A percentile compares a stretch with the other conserved stretches of the same genome.
Conservation (phyloP, 2,797 vertebrate species). For the Eulemur mongoz region DNA sequence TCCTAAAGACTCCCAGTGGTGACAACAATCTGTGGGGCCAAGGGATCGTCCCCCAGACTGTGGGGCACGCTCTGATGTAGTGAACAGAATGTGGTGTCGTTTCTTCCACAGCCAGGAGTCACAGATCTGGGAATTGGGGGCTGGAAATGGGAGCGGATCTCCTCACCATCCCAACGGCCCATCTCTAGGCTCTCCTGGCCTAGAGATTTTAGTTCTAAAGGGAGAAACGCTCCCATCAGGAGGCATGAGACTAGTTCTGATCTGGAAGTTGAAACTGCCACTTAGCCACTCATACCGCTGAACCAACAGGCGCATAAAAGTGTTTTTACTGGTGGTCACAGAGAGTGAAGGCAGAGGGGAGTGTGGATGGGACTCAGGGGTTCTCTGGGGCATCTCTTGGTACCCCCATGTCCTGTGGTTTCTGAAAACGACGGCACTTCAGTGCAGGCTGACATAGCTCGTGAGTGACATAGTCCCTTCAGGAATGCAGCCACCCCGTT, state of each 20-base stretch:
- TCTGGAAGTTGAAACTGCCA: neutral
- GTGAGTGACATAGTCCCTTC: no score
- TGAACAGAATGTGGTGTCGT: neutral
- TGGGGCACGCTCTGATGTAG: no score
- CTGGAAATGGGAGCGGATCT: no score
- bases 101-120: neutral
- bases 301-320: no score
- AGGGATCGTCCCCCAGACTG: neutral
- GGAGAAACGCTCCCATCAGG: neutral
- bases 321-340: neutral
- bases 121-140: neutral
- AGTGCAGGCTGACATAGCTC: neutral
- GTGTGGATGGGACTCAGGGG: no score
- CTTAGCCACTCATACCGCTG: neutral
- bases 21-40: neutral
- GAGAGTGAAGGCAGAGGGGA: neutral
- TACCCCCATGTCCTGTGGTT: neutral
- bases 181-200: neutral
- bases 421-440: neutral
- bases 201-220: neutral
- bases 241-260: neutral
- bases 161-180: neutral
- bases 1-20: neutral
- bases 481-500: neutral
- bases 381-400: neutral